Conservation (phyloP, 2,113 vertebrate genomes). For the human region DNA sequence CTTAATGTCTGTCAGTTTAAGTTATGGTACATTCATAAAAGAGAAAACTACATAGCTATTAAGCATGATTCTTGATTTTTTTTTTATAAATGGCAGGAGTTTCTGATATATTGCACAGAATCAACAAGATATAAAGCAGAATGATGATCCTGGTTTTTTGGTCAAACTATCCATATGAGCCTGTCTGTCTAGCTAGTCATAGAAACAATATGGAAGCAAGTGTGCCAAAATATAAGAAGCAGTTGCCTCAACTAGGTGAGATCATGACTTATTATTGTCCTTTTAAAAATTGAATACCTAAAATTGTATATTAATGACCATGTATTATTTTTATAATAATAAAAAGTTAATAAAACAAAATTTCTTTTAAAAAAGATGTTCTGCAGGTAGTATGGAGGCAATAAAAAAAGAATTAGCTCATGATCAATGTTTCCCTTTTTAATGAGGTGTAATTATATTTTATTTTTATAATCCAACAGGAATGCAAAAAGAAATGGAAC, state of each 20-base stretch:
- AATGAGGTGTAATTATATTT: background rate
- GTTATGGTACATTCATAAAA: background rate
- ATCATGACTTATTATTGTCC: background rate
- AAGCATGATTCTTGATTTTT: background rate
- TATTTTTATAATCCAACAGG: slow-evolving; percentile 79
- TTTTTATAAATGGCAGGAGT: background rate
- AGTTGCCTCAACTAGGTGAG: background rate
- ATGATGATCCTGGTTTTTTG: background rate
- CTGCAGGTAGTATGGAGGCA: background rate
- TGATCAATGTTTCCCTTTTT: background rate
- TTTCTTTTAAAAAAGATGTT: background rate
- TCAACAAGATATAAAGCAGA: background rate
- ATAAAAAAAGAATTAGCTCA: background rate
- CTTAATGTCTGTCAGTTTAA: background rate
- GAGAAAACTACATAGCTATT: background rate
- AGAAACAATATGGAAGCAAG: background rate
- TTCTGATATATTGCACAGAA: background rate
- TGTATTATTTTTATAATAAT: background rate
- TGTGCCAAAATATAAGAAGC: background rate
- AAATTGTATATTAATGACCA: background rate
- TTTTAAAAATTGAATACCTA: background rate
- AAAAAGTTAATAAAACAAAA: background rate
- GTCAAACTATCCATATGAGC: background rate
- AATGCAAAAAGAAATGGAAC: slow-evolving; percentile 95
- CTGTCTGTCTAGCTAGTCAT: background rate